Percentiles rank a stretch among this genome's conserved stretches.
phyloP scores from a whole-genome alignment of 2,888 invertebrate genomes.

The Lasioglossum figueresi region DNA sequence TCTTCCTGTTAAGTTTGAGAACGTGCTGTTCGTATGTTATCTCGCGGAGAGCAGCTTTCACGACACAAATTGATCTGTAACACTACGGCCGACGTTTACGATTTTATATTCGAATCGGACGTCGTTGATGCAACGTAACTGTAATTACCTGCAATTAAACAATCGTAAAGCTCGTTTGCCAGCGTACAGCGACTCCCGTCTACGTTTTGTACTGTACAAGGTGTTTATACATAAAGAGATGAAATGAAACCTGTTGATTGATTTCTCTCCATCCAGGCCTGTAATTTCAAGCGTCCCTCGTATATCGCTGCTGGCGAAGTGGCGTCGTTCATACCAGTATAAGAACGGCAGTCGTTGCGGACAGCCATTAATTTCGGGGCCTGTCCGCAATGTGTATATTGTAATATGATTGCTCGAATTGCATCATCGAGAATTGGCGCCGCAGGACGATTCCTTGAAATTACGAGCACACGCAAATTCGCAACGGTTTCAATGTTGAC shows the following conservation, averaged over 20 bases:
- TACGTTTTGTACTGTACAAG: slow-evolving; percentile 26
- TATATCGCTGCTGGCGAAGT: not conserved
- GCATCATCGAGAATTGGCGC: not conserved
- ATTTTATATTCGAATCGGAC: not conserved
- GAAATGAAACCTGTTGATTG: slow-evolving; percentile 18
- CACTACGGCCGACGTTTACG: not conserved
- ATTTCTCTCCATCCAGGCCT: not conserved
- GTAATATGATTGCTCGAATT: not conserved
- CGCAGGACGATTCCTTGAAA: not conserved
- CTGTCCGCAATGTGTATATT: not conserved
- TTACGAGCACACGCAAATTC: not conserved
- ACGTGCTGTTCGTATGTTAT: not conserved
- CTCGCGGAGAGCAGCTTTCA: not conserved
- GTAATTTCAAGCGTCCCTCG: not conserved
- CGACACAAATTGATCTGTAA: not conserved
- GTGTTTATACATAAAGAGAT: slow-evolving; percentile 39
- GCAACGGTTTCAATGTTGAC: not conserved
- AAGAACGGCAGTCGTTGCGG: not conserved
- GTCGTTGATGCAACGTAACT: not conserved
- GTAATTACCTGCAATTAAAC: not conserved
- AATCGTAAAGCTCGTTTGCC: not conserved
- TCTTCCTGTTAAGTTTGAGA: not conserved
- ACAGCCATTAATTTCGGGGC: not conserved
- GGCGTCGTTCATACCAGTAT: not conserved
- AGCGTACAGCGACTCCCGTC: slow-evolving; percentile 1